Conservation (phyloP, 2,113 vertebrate species). For the Rattus rattus region DNA sequence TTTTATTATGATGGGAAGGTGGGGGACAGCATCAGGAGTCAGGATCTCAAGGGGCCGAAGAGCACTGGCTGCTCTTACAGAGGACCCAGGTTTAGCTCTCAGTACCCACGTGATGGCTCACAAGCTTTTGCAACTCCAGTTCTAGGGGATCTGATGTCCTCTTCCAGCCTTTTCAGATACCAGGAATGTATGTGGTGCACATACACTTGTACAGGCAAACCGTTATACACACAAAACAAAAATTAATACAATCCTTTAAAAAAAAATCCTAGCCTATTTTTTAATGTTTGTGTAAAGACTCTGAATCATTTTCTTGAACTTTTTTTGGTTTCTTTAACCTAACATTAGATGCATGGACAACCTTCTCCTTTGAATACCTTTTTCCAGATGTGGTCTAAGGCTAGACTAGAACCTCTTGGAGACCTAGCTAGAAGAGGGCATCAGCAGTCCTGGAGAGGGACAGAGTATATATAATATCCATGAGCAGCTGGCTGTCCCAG, state of each 20-base stretch:
- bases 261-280: conserved; percentile 41
- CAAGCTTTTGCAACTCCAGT: neutral
- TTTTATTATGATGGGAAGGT: neutral
- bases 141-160: neutral
- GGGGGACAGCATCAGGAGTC: neutral
- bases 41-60: neutral
- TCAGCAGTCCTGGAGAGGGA: neutral
- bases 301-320: neutral
- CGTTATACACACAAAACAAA: neutral
- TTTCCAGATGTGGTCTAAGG: conserved; percentile 42
- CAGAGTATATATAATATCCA: neutral
- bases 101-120: neutral
- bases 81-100: neutral
- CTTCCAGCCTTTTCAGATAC: neutral
- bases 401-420: conserved; percentile 27
- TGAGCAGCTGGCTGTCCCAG: conserved; percentile 11
- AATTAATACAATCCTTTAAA: neutral
- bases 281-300: conserved; percentile 1
- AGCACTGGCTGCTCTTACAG: neutral
- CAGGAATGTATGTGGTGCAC: neutral
- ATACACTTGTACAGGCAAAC: neutral
- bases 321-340: conserved; percentile 48
- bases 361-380: conserved; percentile 3
- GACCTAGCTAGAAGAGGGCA: conserved; percentile 21
- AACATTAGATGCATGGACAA: neutral